A percentile compares a stretch with the other conserved stretches of the same genome.
Evolutionary conservation across 1,140 invertebrate genomes (phyloP).

Genomic region (Drosophila cardini): DNA sequence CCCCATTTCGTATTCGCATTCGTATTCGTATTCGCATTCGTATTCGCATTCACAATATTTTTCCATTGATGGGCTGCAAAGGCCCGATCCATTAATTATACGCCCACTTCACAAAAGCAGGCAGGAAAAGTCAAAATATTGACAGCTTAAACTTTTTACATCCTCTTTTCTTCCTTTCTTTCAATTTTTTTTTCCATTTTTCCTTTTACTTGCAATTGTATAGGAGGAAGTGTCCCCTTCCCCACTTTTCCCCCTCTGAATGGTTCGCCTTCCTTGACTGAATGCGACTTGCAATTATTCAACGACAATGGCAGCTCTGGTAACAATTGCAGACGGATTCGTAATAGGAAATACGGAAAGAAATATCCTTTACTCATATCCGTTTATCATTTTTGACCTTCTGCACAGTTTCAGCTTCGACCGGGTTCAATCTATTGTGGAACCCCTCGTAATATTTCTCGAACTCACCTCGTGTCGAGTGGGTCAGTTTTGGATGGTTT

Average conservation of each 20-base stretch:
- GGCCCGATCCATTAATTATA: conserved; percentile 80
- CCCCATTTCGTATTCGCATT: conserved; percentile 56
- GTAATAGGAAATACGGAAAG: conserved; percentile 37
- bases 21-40: conserved; percentile 53
- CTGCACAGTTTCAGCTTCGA: conserved; percentile 54
- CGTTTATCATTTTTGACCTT: conserved; percentile 84
- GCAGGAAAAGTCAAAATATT: conserved; percentile 84
- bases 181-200: conserved; percentile 11
- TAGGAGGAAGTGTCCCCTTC: conserved; percentile 9
- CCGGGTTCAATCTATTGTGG: conserved; percentile 43
- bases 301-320: conserved; percentile 54
- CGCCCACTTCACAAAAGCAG: conserved; percentile 78
- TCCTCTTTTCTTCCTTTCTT: conserved; percentile 21
- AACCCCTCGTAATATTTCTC: conserved; percentile 19
- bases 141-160: conserved; percentile 77
- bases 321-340: conserved; percentile 66
- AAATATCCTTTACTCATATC: conserved; percentile 81
- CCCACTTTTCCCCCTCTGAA: neutral
- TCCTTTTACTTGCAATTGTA: conserved; percentile 61
- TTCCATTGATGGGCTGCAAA: conserved; percentile 62
- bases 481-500: conserved; percentile 12
- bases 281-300: conserved; percentile 75
- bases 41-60: conserved; percentile 69
- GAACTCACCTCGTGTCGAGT: conserved; percentile 24
- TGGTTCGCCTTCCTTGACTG: neutral